phyloP scores from a whole-genome alignment of 1,140 invertebrate genomes.

The Papilio polytes region DNA sequence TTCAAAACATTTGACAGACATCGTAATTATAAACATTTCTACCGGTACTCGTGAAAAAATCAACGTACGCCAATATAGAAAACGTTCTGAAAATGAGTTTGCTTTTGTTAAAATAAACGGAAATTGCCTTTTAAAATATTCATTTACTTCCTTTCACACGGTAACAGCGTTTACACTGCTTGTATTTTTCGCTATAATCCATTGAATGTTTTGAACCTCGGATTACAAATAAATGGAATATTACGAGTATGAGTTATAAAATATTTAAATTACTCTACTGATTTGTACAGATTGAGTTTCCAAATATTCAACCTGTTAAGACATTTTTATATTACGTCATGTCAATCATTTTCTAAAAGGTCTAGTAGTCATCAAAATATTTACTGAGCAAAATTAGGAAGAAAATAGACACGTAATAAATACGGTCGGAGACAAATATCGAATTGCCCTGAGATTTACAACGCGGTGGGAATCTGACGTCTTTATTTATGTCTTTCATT shows the following conservation, averaged over 20 bases:
- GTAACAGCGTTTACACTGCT: constrained; percentile 7
- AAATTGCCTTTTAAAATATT: constrained; percentile 30
- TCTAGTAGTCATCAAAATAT: background rate
- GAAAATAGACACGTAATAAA: constrained; percentile 13
- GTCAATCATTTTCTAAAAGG: background rate
- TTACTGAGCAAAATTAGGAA: background rate
- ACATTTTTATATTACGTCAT: too few species aligned
- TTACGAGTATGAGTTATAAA: background rate
- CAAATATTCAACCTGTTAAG: too few species aligned
- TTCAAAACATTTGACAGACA: background rate
- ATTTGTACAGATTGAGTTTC: too few species aligned
- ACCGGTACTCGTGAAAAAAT: background rate
- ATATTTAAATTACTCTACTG: background rate
- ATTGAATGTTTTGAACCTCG: background rate
- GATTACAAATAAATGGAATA: background rate
- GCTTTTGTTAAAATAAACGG: constrained; percentile 24
- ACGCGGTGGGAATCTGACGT: constrained; percentile 67
- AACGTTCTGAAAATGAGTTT: constrained; percentile 21
- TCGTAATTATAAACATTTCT: background rate
- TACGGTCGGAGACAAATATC: constrained; percentile 72
- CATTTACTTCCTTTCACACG: constrained; percentile 15
- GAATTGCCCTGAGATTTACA: constrained; percentile 75
- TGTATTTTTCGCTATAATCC: background rate
- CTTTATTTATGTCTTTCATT: constrained; percentile 78
- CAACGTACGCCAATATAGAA: background rate